Evolutionary conservation across 2,888 invertebrate genomes (phyloP), one percentile per base, ranked within the genome.

Genomic region (Ephialtes manifestator): DNA sequence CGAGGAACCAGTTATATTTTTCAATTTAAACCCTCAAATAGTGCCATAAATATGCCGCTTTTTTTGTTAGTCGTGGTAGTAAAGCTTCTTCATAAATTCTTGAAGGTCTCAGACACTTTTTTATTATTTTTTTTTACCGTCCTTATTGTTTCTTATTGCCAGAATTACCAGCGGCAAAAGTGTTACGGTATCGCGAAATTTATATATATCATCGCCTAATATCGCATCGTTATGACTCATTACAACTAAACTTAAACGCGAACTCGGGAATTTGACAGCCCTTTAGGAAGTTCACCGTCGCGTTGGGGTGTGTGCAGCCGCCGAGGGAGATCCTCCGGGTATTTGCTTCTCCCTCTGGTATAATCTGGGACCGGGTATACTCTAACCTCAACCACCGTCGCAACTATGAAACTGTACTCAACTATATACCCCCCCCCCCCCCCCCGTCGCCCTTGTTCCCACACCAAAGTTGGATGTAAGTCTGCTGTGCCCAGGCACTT

Each of bases 361-460:
- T 63, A 75, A 63, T 48, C 70, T 28, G 18, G 31, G 18, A 51
- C 70, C 28, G 0, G 31, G 24, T 31, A 46, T 51, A 28, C n/a
- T 24, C 71, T 18, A 18, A 35, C 51, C 53, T 13, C 53, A 10
- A 35, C 18, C 74, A 60, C 28, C 43, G 58, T 63, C 48, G 48
- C 18, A 48, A 75, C 74, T 60, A 75, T 75, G 63, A 48, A 63
- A 63, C 63, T 31, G 74, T 28, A 60, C 60, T 60, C 60, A 48
- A 60, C 35, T 53, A 51, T 24, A 31, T 24, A 7, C 46, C 67
- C n/a, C n/a, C n/a, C n/a, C n/a, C n/a, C n/a, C n/a, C n/a, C n/a
- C n/a, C n/a, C n/a, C 20, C 67, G 18, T n/a, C 67, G 18, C 43
- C 39, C 18, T 18, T 11, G 10, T 18, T 51, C 31, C 35, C 51